Evolutionary conservation across 1,140 invertebrate species (phyloP).

Genomic region (Lineus longissimus): DNA sequence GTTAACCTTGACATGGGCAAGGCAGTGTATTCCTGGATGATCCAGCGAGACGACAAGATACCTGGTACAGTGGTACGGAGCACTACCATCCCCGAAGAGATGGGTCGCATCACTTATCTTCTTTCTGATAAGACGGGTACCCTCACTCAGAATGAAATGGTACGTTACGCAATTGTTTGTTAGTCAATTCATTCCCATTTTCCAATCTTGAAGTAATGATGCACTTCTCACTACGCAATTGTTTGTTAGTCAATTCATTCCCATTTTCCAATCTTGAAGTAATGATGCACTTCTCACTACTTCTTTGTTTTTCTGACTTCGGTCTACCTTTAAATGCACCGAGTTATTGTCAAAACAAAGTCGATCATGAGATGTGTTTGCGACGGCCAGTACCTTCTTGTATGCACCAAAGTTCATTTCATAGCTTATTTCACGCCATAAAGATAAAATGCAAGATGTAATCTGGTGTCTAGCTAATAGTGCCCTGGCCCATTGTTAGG

Average conservation of each 20-base stretch:
- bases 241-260: slow-evolving; percentile 19
- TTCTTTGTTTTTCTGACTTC: background rate
- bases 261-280: no score
- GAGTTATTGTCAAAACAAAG: no score
- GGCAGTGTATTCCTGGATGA: slow-evolving; percentile 94
- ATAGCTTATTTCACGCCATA: no score
- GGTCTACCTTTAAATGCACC: no score
- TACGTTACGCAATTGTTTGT: slow-evolving; percentile 23
- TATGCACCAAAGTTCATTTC: no score
- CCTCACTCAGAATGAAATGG: slow-evolving; percentile 98
- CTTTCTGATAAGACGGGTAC: slow-evolving; percentile 98
- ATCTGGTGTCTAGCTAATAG: no score
- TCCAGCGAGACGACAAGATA: slow-evolving; percentile 89
- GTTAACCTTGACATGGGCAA: slow-evolving; percentile 99
- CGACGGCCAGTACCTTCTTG: no score
- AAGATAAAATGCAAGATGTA: no score
- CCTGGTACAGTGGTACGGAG: slow-evolving; percentile 94
- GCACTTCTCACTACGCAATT: background rate
- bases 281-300: no score
- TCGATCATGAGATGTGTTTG: no score
- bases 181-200: slow-evolving; percentile 14
- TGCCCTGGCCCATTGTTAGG: no score
- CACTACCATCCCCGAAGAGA: slow-evolving; percentile 96
- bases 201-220: no score
- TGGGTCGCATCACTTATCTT: slow-evolving; percentile 81